phyloP scores from a whole-genome alignment of 1,140 invertebrate genomes.

The Riptortus pedestris region DNA sequence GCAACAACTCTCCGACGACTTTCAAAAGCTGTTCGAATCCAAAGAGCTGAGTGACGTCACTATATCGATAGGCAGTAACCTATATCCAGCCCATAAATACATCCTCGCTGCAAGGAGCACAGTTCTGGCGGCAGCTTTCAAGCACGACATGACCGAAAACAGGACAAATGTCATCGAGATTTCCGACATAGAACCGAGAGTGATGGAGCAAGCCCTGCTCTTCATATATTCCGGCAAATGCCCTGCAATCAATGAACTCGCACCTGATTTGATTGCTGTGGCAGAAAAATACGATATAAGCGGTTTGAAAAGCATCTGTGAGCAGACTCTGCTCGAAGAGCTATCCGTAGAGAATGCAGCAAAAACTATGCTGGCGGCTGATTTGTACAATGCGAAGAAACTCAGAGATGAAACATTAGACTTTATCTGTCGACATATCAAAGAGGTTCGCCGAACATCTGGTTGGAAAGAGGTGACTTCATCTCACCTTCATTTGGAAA shows the following conservation, averaged over 20 bases:
- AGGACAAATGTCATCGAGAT: neutral
- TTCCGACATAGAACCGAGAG: neutral
- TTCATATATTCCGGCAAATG: neutral
- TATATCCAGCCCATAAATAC: neutral
- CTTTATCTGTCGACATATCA: too few species aligned
- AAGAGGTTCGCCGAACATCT: too few species aligned
- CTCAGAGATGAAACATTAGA: too few species aligned
- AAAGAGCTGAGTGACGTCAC: neutral
- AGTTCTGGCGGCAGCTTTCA: neutral
- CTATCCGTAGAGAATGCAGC: neutral
- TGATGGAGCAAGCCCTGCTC: neutral
- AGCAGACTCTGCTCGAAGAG: neutral
- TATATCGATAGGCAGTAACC: neutral
- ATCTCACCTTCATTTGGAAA: too few species aligned
- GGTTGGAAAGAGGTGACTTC: too few species aligned
- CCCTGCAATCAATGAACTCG: neutral
- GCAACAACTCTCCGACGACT: neutral
- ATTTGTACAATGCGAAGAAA: too few species aligned
- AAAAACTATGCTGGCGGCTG: too few species aligned
- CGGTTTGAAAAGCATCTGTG: neutral
- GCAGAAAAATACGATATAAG: neutral
- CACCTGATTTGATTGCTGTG: neutral
- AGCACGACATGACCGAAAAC: neutral
- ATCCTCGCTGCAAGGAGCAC: neutral
- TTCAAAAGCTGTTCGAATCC: neutral